Base-by-base conservation (phyloP, 2,888 invertebrate species). In the Abscondita cerata region DNA sequence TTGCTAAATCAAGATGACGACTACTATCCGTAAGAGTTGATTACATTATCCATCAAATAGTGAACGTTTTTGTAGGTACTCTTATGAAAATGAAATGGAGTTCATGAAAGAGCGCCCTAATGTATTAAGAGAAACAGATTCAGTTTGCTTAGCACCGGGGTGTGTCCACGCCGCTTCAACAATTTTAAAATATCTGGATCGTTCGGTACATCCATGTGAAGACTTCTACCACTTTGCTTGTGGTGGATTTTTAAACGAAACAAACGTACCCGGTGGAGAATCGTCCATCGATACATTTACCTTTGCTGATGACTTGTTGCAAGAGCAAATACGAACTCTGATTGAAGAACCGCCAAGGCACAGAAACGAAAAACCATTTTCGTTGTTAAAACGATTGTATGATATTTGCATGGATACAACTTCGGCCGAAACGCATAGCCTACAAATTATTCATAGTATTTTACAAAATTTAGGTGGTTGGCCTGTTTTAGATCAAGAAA, bases 221-320 rank as follows among this genome's bases (percentile, higher is more conserved):
- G 90, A 93, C 75, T 93, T 93, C 79, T 93, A 92, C 78, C 83
- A 88, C 70, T 92, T 90, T 75, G 86, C 92, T 0, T 93, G 93
- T 73, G 92, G 92, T 1, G 86, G 86, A 11, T 62, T 62, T 19
- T 34, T 93, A 38, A 86, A 87, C 73, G 84, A 83, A 54, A 90
- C 89, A 0, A 84, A 85, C 59, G 92, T 93, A 57, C 92, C 92
- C 0, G 92, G 92, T 67, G 92, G 93, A 76, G 91, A 92, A 80
- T 88, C 90, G 0, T 87, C 89, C 3, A 87, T 92, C 36, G 91
- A 90, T 66, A 86, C 88, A 1, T 90, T 93, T 81, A 90, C 89
- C 61, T 84, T 88, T 67, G 89, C 92, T 74, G 88, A 88, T 52
- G 91, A 92, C 71, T 83, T 87, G 72, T 83, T 93, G 9, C 88